These are phyloP conservation scores for Ptilorrhoa leucosticta DNA, from an alignment of 2,113 vertebrate genomes.

Conservation along the genomic window DNA sequence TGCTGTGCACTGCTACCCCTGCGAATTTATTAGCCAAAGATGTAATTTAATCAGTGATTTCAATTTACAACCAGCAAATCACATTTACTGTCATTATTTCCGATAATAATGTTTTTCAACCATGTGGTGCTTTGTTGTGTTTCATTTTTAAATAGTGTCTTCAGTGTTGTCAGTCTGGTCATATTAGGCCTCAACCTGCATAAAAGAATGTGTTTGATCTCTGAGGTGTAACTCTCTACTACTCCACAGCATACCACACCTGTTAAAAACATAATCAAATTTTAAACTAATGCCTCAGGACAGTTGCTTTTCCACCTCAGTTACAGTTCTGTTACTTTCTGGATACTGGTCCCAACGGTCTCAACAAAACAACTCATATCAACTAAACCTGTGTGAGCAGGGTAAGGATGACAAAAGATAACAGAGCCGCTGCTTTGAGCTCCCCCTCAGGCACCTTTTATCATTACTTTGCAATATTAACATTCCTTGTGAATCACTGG, in stretches of 20 bases:
- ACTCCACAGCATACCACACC: background rate
- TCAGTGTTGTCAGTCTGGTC: background rate
- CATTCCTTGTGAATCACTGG: background rate
- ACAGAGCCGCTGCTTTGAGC: background rate
- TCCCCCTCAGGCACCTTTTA: background rate
- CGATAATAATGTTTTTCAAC: constrained; percentile 37
- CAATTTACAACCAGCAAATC: constrained; percentile 71
- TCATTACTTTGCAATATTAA: background rate
- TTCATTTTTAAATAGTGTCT: constrained; percentile 15
- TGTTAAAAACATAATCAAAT: background rate
- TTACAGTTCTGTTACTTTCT: background rate
- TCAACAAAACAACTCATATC: background rate
- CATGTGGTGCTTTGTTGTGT: background rate
- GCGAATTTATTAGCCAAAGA: constrained; percentile 68
- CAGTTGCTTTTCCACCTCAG: background rate
- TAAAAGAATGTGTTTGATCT: background rate
- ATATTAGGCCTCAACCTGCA: background rate
- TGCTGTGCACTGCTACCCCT: constrained; percentile 50
- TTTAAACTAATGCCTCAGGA: background rate
- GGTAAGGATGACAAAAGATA: background rate
- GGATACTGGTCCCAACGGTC: background rate
- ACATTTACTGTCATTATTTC: constrained; percentile 51
- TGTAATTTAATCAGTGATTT: constrained; percentile 75
- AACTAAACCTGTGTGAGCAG: background rate
- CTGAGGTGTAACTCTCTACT: background rate